Percentiles rank a stretch among this genome's conserved stretches.
phyloP scores from a whole-genome alignment of 2,888 invertebrate genomes.

The Agrilus cyanescens region DNA sequence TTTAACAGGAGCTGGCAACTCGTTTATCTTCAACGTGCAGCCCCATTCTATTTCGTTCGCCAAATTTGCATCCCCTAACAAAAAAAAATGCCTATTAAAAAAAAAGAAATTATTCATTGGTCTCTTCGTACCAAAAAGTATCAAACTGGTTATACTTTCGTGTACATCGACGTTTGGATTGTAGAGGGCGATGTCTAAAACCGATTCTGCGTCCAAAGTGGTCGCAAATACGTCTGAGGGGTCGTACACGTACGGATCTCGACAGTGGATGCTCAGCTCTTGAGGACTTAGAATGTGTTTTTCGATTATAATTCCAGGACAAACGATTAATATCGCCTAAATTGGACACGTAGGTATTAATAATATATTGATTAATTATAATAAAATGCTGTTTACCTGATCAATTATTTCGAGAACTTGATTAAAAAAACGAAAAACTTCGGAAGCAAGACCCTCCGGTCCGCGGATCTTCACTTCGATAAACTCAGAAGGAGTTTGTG shows the following conservation, averaged over 20 bases:
- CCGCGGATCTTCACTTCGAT: constrained; percentile 58
- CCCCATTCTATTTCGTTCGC: constrained; percentile 36
- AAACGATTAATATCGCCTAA: constrained; percentile 48
- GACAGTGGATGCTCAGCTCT: constrained; percentile 38
- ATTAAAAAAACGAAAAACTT: constrained; percentile 58
- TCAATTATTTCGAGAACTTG: constrained; percentile 52
- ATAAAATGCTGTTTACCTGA: constrained; percentile 33
- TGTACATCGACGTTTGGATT: constrained; percentile 38
- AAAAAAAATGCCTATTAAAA: background rate
- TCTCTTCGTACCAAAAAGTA: constrained; percentile 39
- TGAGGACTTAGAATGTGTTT: constrained; percentile 51
- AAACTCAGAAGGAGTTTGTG: constrained; percentile 35
- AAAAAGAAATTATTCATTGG: background rate
- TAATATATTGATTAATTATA: no score
- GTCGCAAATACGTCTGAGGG: constrained; percentile 32
- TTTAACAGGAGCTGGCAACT: constrained; percentile 47
- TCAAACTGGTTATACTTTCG: constrained; percentile 44
- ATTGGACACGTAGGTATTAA: constrained; percentile 21
- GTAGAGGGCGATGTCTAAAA: constrained; percentile 33
- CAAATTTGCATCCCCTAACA: constrained; percentile 28
- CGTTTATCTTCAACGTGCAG: constrained; percentile 45
- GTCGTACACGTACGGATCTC: constrained; percentile 32
- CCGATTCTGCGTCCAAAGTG: constrained; percentile 34
- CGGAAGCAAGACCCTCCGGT: constrained; percentile 41
- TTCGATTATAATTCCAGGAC: constrained; percentile 55